Conservation (phyloP, 2,888 invertebrate genomes). For the Galeruca laticollis region DNA sequence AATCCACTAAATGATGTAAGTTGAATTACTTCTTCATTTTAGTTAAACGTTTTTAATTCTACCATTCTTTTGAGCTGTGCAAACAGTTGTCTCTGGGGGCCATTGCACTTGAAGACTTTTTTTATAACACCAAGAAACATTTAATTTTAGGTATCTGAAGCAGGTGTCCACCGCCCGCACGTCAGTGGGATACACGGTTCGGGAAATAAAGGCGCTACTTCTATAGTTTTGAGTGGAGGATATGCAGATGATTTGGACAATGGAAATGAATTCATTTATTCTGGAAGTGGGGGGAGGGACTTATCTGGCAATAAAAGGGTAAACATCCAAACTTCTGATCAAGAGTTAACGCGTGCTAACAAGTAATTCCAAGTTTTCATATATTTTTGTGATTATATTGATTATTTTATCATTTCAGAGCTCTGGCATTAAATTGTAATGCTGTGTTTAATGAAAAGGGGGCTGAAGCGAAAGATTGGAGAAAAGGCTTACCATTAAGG, state of each 20-base stretch:
- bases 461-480: conserved; percentile 80
- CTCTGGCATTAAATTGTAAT: conserved; percentile 82
- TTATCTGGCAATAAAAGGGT: conserved; percentile 86
- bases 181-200: conserved; percentile 88
- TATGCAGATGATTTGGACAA: conserved; percentile 88
- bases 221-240: conserved; percentile 84
- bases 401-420: conserved; percentile 58
- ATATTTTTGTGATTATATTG: neutral
- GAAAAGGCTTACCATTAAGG: conserved; percentile 80
- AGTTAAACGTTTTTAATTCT: too few relatives aligned
- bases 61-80: too few relatives aligned
- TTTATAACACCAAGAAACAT: too few relatives aligned
- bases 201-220: conserved; percentile 83
- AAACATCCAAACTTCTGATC: conserved; percentile 83
- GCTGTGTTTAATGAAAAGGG: conserved; percentile 77
- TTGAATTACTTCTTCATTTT: too few relatives aligned
- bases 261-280: conserved; percentile 85
- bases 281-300: conserved; percentile 87
- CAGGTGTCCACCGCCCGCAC: conserved; percentile 84
- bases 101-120: too few relatives aligned
- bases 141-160: conserved; percentile 72
- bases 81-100: too few relatives aligned
- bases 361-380: conserved; percentile 66
- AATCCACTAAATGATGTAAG: too few relatives aligned
- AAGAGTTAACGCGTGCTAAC: conserved; percentile 81